Evolutionary conservation across 1,140 invertebrate species (phyloP).

Genomic region (Euschistus heros): DNA sequence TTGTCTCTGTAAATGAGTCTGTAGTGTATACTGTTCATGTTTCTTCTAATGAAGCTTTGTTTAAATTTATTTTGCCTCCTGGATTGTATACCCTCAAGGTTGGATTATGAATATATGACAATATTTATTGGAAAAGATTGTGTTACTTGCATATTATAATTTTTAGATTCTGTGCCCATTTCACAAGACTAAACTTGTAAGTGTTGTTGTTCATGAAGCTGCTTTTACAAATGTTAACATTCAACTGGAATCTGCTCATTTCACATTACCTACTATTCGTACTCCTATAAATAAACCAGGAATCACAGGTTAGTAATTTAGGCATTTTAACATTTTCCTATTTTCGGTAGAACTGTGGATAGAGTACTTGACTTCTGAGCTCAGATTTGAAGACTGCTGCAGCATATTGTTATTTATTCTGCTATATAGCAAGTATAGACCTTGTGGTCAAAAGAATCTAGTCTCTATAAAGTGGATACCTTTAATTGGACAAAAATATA

Average conservation of each 20-base stretch:
- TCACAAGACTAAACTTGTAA: conserved; percentile 15
- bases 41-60: conserved; percentile 52
- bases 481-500: too few relatives aligned
- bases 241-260: conserved; percentile 26
- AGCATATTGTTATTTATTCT: too few relatives aligned
- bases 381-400: too few relatives aligned
- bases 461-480: too few relatives aligned
- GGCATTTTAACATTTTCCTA: background rate
- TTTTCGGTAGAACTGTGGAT: too few relatives aligned
- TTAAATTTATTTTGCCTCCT: conserved; percentile 52
- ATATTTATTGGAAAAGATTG: background rate
- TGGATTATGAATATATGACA: background rate
- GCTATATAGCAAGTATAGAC: too few relatives aligned
- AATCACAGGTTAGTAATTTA: conserved; percentile 5
- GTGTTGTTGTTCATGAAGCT: conserved; percentile 29
- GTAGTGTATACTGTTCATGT: conserved; percentile 45
- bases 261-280: conserved; percentile 10
- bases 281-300: conserved; percentile 10
- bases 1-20: conserved; percentile 48
- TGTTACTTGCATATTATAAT: background rate
- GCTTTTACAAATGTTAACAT: conserved; percentile 34
- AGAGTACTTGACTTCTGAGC: too few relatives aligned
- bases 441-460: too few relatives aligned
- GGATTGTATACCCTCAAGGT: conserved; percentile 48
- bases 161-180: conserved; percentile 21